Base-by-base conservation (phyloP, 2,113 vertebrate genomes). In the Lycaon pictus region DNA sequence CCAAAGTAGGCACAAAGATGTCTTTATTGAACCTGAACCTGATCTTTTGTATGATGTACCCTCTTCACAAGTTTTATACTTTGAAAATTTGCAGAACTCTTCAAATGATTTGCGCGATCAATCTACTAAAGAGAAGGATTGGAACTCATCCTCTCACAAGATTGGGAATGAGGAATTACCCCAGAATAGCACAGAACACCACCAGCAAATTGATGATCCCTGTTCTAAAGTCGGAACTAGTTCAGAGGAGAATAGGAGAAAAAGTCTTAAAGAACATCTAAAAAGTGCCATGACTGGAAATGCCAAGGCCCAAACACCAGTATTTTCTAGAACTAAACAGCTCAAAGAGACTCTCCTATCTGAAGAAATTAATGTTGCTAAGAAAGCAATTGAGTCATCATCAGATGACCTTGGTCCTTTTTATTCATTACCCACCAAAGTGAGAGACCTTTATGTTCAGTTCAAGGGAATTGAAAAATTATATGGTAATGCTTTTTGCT, bases 361-460 rank as follows among this genome's bases (percentile, higher is more conserved):
- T 23, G 98, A 99, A 98, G 99, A 99, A 98, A 99, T 99, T 51
- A 98, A 97, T 87, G 98, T 99, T 72, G 99, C 99, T 67, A 97
- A 98, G 96, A 99, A 98, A 98, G 96, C 99, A 32, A 98, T 99
- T 60, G 98, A 99, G 80, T 97, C 98, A 0, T 98, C 98, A 1
- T 97, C 98, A 27, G 95, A 98, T 22, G 99, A 99, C 92, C 98
- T 99, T 43, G 99, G 99, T 16, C 99, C 99, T 3, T 99, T 99
- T 98, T 99, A 99, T 96, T 99, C 99, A 9, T 99, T 99, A 27
- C 99, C 99, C 53, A 99, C 98, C 97, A 99, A 99, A 99, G 99
- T 99, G n/a, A 99, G 99, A 98, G 99, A 99, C 29, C 98, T 99
- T 17, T 98, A 99, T 95, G 88, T 85, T 83, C 99, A 98, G 27